Base-by-base conservation (phyloP, 1,140 invertebrate species). In the Diprion similis region DNA sequence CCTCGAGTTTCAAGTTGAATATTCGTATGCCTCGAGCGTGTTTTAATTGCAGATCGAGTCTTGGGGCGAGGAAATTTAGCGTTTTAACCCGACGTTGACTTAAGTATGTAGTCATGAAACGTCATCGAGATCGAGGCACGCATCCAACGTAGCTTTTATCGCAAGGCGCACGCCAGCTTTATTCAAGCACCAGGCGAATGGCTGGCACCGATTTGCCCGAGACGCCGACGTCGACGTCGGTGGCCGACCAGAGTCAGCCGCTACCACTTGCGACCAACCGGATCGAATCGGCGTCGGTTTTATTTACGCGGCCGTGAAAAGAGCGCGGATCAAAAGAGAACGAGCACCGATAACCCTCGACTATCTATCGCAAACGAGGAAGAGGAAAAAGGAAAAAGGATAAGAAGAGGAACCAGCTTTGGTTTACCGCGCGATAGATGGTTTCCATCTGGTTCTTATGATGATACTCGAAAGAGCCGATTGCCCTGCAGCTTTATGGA, bases 201-300 rank as follows among this genome's bases (percentile, higher is more conserved):
- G 51, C 51, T 59, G 51, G 51, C 51, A 59, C 51, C 51, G 51
- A 59, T 59, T 59, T 59, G 51, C n/a, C 11, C 51, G 24, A 37
- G 24, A 37, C 24, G 24, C 24, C 24, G 24, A 37, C 24, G 24
- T 37, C 24, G 24, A 37, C 24, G 24, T 37, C 24, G 11, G 11
- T 59, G 51, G 11, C 51, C 51, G 51, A 59, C 51, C 51, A 59
- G 9, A 15, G 51, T 59, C 51, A 15, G 51, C 51, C 51, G 51
- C 51, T 0, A 59, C 51, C 51, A 59, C 51, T 59, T 59, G n/a
- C 51, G 24, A 3, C 24, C 2, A 59, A 59, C 51, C 51, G 11
- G 51, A 59, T 15, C 9, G 51, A 6, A 59, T 6, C 24, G 24
- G 51, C 51, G 24, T 59, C 8, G 51, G 0, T 59, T 59, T 17